Conservation (phyloP, 2,797 vertebrate genomes). For the Vireo griseus region DNA sequence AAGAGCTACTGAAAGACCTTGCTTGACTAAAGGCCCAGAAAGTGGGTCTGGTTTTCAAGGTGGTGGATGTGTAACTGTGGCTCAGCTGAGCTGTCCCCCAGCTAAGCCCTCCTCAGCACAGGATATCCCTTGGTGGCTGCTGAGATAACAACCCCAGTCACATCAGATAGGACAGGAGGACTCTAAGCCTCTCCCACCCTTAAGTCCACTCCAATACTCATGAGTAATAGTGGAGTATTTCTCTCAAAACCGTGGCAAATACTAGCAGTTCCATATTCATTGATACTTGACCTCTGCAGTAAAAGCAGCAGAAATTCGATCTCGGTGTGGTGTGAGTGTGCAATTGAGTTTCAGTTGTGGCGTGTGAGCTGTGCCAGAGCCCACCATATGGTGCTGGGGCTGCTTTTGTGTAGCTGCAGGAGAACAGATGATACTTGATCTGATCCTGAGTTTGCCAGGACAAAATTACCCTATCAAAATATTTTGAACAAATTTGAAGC, state of each 20-base stretch:
- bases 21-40: neutral
- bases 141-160: neutral
- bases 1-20: neutral
- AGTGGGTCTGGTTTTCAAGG: neutral
- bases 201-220: neutral
- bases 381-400: constrained; percentile 14
- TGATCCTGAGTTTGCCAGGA: constrained; percentile 11
- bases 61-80: neutral
- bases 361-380: neutral
- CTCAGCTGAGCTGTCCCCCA: neutral
- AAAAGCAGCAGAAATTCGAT: neutral
- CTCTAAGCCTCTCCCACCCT: neutral
- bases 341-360: neutral
- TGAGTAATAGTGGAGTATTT: neutral
- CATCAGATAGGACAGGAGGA: neutral
- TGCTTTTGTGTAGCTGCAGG: neutral
- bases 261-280: neutral
- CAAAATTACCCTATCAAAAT: constrained; percentile 45
- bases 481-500: constrained; percentile 20
- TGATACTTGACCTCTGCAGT: neutral
- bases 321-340: neutral
- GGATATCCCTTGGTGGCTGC: fast-evolving
- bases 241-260: neutral
- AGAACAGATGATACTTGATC: constrained; percentile 36
- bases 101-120: neutral